These are phyloP conservation scores for Ctenomys sociabilis DNA, from an alignment of 2,113 vertebrate genomes.

Conservation along the genomic window DNA sequence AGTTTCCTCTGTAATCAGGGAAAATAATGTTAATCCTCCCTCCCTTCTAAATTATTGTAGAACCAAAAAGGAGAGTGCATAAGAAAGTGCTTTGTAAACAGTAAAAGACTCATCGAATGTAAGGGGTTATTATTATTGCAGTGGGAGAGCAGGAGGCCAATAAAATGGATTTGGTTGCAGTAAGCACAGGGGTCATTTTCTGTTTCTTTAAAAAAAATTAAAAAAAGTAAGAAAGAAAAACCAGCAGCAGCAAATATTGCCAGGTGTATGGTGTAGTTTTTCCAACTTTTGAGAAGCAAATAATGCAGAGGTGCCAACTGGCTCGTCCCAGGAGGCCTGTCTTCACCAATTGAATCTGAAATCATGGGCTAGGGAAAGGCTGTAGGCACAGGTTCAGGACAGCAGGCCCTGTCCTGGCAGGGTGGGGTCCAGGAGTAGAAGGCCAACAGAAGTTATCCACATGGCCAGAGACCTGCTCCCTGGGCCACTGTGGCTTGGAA, in stretches of 20 bases:
- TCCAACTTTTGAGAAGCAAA: slow-evolving; percentile 79
- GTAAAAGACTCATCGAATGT: slow-evolving; percentile 34
- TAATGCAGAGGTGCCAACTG: slow-evolving; percentile 67
- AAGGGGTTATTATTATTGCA: slow-evolving; percentile 44
- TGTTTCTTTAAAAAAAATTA: slow-evolving; percentile 45
- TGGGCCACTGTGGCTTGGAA: slow-evolving; percentile 47
- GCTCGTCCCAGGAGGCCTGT: slow-evolving; percentile 67
- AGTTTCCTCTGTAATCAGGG: slow-evolving; percentile 13
- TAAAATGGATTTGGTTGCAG: slow-evolving; percentile 62
- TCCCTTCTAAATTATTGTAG: neutral
- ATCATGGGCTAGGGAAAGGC: slow-evolving; percentile 30
- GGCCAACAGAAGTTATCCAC: slow-evolving; percentile 60
- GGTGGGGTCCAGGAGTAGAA: neutral
- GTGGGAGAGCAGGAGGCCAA: slow-evolving; percentile 51
- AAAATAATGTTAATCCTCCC: neutral
- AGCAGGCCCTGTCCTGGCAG: slow-evolving; percentile 55
- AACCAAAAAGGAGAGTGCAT: neutral
- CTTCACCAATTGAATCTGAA: slow-evolving; percentile 74
- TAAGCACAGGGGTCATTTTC: slow-evolving; percentile 61
- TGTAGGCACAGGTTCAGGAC: slow-evolving; percentile 60
- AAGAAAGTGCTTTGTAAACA: slow-evolving; percentile 44
- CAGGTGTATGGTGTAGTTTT: slow-evolving; percentile 72
- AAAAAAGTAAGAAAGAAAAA: neutral
- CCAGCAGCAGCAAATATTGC: slow-evolving; percentile 69
- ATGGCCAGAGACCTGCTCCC: slow-evolving; percentile 41